Base-by-base conservation (phyloP, 2,797 vertebrate genomes). In the Sebastes hubbsi region DNA sequence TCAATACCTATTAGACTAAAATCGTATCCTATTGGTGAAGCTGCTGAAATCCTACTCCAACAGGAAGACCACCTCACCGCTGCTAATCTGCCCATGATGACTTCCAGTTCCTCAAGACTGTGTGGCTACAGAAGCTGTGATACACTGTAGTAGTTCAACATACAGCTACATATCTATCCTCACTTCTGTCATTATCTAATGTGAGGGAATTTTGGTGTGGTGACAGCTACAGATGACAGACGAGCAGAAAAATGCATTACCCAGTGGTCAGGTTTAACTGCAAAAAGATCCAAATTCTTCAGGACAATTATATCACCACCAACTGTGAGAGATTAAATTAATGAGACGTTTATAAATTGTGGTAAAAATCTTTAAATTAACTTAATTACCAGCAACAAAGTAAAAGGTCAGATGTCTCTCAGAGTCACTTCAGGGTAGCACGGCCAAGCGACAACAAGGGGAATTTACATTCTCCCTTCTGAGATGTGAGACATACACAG, bases 311-410 rank as follows among this genome's bases (percentile, higher is more conserved):
- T 63, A 76, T 87, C 54, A 76, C 64, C 63, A 61, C 71, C 84
- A 82, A 80, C 86, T 88, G 87, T 61, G 81, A 81, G 69, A 59
- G 77, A 88, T 86, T 77, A 88, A 66, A 85, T 77, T 75, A 75
- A 78, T 84, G 77, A 79, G 80, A 81, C 67, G 67, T 83, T 75
- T 66, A 61, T 72, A 55, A 32, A 71, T 64, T 69, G 68, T 20
- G 18, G 54, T 86, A 30, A 75, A 75, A 74, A 70, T 86, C 24
- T 75, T 77, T 70, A 84, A 77, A 83, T 81, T 20, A 77, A 76
- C 55, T 72, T 79, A 86, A 91, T 78, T 82, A 69, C 64, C 30
- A 65, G 60, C 69, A 73, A 81, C 70, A 74, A 78, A 86, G 77
- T 34, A 75, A 79, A 84, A 84, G 79, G 88, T 89, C 80, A 87